These are phyloP conservation scores for Drosophila bifasciata DNA, from an alignment of 1,140 invertebrate species.

Conservation along the genomic window DNA sequence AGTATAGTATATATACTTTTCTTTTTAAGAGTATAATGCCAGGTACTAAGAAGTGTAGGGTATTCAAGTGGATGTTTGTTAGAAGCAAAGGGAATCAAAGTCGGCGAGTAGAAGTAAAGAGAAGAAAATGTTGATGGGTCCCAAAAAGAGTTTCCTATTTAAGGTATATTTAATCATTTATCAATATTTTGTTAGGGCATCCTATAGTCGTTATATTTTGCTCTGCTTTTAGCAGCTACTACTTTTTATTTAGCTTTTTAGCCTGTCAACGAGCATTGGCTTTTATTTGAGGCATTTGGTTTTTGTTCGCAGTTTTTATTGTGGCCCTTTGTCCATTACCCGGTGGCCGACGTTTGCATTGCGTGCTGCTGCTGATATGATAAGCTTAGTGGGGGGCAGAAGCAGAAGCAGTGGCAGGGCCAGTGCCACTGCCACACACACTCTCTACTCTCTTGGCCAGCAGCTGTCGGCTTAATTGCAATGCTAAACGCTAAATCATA, in stretches of 20 bases:
- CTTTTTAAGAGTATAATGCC: no score
- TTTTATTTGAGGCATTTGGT: conserved; percentile 32
- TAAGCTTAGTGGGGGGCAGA: conserved; percentile 41
- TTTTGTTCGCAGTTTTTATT: conserved; percentile 44
- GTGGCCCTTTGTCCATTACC: conserved; percentile 66
- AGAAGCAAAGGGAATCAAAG: no score
- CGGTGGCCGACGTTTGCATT: conserved; percentile 37
- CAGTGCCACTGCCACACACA: background rate
- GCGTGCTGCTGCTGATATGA: conserved; percentile 73
- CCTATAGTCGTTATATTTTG: background rate
- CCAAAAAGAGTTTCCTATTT: no score
- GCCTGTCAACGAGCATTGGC: conserved; percentile 46
- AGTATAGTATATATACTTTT: no score
- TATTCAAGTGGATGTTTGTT: no score
- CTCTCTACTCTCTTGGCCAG: conserved; percentile 4
- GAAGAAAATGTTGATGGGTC: no score
- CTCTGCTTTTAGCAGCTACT: background rate
- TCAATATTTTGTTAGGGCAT: no score
- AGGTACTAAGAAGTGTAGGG: no score
- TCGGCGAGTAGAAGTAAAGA: no score
- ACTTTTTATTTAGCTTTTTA: conserved; percentile 7
- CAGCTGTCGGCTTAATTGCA: conserved; percentile 66
- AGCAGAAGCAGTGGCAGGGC: no score
- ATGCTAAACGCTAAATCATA: conserved; percentile 79
- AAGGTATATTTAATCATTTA: no score